phyloP scores from a whole-genome alignment of 2,888 invertebrate genomes.

The Chironomus tentans region DNA sequence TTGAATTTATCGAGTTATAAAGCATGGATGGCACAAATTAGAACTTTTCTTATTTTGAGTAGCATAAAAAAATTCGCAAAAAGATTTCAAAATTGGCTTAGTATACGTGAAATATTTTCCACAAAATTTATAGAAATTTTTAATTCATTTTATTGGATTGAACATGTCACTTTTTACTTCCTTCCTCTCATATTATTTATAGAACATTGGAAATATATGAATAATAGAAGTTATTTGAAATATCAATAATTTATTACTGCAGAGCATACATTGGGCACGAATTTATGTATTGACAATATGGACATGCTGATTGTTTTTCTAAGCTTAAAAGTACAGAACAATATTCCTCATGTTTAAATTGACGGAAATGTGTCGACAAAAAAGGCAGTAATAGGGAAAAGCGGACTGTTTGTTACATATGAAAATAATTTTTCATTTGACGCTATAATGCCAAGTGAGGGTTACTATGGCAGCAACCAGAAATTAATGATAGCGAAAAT shows the following conservation, averaged over 20 bases:
- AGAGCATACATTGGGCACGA: too few species aligned
- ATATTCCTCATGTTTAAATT: not conserved
- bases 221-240: not conserved
- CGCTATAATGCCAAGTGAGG: not conserved
- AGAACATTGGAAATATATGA: too few species aligned
- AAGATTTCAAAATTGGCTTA: too few species aligned
- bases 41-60: too few species aligned
- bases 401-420: not conserved
- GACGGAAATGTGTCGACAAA: not conserved
- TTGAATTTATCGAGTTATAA: too few species aligned
- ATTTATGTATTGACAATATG: too few species aligned
- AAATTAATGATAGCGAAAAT: not conserved
- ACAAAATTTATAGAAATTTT: too few species aligned
- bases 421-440: not conserved
- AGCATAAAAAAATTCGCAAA: too few species aligned
- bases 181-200: not conserved
- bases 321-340: not conserved
- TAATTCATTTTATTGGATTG: too few species aligned
- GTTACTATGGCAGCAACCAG: not conserved
- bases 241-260: not conserved
- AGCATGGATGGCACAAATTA: too few species aligned
- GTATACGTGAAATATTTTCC: too few species aligned
- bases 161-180: not conserved
- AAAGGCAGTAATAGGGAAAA: not conserved
- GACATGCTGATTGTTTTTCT: too few species aligned